Evolutionary conservation across 2,113 vertebrate genomes (phyloP).

Genomic region (Syngnathoides biaculeatus): DNA sequence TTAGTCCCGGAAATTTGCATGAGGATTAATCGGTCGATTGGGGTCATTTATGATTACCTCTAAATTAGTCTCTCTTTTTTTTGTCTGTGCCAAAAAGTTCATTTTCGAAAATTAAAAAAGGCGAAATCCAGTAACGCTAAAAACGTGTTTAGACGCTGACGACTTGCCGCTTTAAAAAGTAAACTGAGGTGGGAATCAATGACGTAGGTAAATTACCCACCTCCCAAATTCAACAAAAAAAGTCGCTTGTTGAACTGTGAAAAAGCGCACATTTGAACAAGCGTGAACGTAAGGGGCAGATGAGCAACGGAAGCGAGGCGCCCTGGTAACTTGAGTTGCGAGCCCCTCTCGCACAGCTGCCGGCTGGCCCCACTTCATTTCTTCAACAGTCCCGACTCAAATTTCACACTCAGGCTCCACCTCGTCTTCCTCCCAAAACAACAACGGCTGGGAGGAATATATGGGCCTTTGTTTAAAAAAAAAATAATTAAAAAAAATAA

Average conservation of each 20-base stretch:
- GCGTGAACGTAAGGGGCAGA: background rate
- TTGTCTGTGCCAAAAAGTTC: too few species aligned
- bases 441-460: conserved; percentile 63
- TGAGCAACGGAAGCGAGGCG: background rate
- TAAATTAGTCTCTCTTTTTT: background rate
- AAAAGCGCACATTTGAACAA: too few species aligned
- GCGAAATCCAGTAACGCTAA: background rate
- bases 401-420: conserved; percentile 76
- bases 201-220: background rate
- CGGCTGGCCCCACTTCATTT: conserved; percentile 48
- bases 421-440: conserved; percentile 69
- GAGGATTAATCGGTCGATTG: background rate
- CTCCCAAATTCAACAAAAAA: background rate
- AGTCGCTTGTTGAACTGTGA: background rate
- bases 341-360: conserved; percentile 46
- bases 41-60: background rate
- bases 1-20: too few species aligned
- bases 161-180: background rate
- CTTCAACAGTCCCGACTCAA: conserved; percentile 59
- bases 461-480: conserved; percentile 66
- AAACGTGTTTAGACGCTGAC: background rate
- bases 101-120: too few species aligned
- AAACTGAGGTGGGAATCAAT: background rate
- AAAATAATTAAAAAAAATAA: background rate
- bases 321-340: background rate